Conservation (phyloP, 2,113 vertebrate genomes). For the Bubalus kerabau region DNA sequence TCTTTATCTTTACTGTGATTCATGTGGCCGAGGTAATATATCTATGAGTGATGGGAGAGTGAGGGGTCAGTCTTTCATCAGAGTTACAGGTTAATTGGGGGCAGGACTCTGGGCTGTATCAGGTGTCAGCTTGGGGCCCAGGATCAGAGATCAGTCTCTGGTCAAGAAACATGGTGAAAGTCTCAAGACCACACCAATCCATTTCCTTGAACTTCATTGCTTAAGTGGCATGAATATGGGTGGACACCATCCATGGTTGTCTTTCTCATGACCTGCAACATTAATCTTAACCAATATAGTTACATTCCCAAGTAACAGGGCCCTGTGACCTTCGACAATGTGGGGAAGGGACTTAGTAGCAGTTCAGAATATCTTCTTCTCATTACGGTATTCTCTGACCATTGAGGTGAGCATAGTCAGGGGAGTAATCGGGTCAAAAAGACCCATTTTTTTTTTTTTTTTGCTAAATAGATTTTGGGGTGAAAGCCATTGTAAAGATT, state of each 20-base stretch:
- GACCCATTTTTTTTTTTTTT: background rate
- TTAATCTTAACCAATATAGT: background rate
- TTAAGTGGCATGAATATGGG: background rate
- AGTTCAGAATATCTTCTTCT: background rate
- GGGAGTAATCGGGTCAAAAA: background rate
- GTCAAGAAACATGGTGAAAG: background rate
- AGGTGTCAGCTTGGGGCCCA: background rate
- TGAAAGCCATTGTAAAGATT: conserved; percentile 6
- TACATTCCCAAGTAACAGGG: background rate
- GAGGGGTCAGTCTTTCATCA: background rate
- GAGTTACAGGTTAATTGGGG: background rate
- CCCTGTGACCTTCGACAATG: background rate
- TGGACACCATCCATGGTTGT: background rate
- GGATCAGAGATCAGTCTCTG: background rate
- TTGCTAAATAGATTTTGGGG: background rate
- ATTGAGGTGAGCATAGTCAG: background rate
- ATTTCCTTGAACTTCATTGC: background rate
- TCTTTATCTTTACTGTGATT: conserved; percentile 9
- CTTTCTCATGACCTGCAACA: background rate
- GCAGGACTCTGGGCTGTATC: background rate
- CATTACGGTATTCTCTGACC: background rate
- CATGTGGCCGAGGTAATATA: background rate
- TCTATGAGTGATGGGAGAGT: background rate
- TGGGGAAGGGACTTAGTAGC: background rate
- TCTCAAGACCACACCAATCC: background rate